Percentiles rank a stretch among this genome's conserved stretches.
These are phyloP conservation scores for Laticauda colubrina DNA, from an alignment of 2,113 vertebrate genomes.

Conservation along the genomic window DNA sequence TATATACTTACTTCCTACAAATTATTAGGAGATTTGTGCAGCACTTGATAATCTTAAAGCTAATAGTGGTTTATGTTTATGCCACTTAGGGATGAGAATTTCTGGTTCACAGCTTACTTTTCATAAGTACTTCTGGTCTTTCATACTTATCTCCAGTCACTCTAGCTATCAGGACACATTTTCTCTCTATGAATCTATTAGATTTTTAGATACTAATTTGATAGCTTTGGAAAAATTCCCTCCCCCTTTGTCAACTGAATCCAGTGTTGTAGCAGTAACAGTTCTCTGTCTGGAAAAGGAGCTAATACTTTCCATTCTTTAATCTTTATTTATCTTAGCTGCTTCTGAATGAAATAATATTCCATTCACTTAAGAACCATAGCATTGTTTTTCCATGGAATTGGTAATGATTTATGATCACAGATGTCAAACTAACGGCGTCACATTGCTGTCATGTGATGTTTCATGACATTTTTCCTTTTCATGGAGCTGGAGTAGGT, in stretches of 20 bases:
- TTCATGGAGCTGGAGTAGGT: too few species aligned
- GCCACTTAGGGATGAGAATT: background rate
- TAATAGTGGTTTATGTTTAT: background rate
- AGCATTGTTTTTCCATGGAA: background rate
- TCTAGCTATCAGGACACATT: background rate
- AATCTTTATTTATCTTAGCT: background rate
- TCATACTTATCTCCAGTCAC: background rate
- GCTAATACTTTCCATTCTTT: background rate
- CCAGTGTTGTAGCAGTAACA: background rate
- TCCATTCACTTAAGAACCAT: background rate
- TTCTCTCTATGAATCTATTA: background rate
- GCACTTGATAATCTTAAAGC: background rate
- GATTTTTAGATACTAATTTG: background rate
- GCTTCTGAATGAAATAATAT: background rate
- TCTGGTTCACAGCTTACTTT: background rate
- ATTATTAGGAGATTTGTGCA: background rate
- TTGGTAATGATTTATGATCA: background rate
- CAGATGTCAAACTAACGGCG: too few species aligned
- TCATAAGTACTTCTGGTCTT: background rate
- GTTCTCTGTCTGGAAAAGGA: background rate
- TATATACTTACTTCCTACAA: background rate
- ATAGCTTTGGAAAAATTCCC: background rate
- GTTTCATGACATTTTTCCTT: too few species aligned
- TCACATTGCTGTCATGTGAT: too few species aligned
- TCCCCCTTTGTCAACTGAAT: background rate